Conservation (phyloP, 2,888 invertebrate species). For the Napeogenes sylphis region DNA sequence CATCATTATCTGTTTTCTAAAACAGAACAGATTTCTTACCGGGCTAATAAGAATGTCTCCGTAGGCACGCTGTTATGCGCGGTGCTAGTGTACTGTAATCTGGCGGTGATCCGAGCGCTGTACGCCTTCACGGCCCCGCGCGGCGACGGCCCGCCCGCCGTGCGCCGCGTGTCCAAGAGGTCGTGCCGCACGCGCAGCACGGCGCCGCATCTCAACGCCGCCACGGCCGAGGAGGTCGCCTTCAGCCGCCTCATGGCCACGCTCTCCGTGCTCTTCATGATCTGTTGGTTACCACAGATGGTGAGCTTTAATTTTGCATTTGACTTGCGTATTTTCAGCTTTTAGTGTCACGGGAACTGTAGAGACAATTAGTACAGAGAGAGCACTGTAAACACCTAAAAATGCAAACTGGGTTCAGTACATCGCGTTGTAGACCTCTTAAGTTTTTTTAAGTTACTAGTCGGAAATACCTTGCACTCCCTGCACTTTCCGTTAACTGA, state of each 20-base stretch:
- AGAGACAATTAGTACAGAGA: too few relatives aligned
- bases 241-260: slow-evolving; percentile 91
- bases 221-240: slow-evolving; percentile 88
- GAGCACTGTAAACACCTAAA: too few relatives aligned
- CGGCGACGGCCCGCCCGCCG: slow-evolving; percentile 41
- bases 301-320: slow-evolving; percentile 65
- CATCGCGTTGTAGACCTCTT: too few relatives aligned
- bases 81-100: slow-evolving; percentile 88
- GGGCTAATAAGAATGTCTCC: slow-evolving; percentile 11
- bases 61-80: slow-evolving; percentile 84
- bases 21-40: not conserved
- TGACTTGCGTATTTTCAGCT: not conserved
- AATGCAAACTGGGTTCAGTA: too few relatives aligned
- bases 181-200: slow-evolving; percentile 61
- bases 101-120: slow-evolving; percentile 87
- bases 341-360: too few relatives aligned
- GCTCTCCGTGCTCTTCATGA: slow-evolving; percentile 87
- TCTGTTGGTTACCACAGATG: slow-evolving; percentile 94
- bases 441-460: too few relatives aligned
- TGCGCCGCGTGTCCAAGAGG: slow-evolving; percentile 59
- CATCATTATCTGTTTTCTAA: too few relatives aligned
- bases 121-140: slow-evolving; percentile 75
- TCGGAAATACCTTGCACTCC: too few relatives aligned
- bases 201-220: slow-evolving; percentile 59
- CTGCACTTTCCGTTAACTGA: too few relatives aligned